Evolutionary conservation across 2,888 invertebrate species (phyloP), one percentile per base, ranked within the genome.

Genomic region (Ditula angustiorana): DNA sequence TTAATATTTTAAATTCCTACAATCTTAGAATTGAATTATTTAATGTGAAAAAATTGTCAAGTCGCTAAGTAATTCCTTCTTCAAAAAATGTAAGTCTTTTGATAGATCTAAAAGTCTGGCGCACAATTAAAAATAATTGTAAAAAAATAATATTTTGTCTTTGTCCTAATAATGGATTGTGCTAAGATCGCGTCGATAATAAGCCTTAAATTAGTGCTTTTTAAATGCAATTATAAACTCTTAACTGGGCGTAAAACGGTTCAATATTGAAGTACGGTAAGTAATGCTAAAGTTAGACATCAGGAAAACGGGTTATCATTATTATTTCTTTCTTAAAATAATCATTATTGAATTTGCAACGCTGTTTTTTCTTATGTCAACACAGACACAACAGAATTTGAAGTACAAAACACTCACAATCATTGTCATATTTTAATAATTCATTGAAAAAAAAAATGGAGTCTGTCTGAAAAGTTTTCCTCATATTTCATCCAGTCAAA

Each of bases 371-470:
- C 28, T 50, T 53, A 16, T 5, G 58, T 47, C 55, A 46, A 47
- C 56, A 30, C 46, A 62, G 66, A 47, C 33, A 21, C 35, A 41
- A 49, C 78, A 80, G 77, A 81, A 84, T 78, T 80, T 73, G 71
- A 80, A 86, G 85, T 86, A 86, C 85, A 86, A 86, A 85, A 70
- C 72, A 56, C 10, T 75, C 76, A 79, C 79, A 62, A 62, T 57
- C 56, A 78, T 71, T 71, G 69, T 71, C 44, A 69, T 57, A 30
- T 58, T 53, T 58, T 57, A 60, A 64, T 61, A 35, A 41, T 46
- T 66, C 23, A 58, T 61, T 58, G 53, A 46, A 24, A 28, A 55
- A 28, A 46, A 35, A 13, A 13, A 10, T 16, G 3, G 7, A 33
- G 60, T 50, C 60, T 30, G 47, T 49, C 37, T 60, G 46, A 49